Conservation (phyloP, 2,888 invertebrate species). For the Phyllotreta striolata region DNA sequence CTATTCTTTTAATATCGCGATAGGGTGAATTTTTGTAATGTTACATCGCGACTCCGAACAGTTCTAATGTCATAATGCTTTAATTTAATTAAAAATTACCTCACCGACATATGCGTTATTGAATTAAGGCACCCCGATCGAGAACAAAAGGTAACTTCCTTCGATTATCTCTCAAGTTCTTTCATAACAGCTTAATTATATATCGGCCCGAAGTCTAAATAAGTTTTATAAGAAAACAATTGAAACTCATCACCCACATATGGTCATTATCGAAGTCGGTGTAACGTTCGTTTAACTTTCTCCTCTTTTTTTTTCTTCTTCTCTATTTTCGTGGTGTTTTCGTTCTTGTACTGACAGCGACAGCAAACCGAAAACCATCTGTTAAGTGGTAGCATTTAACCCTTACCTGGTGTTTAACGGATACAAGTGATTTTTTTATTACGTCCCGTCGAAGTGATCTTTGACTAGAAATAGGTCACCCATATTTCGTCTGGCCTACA, state of each 20-base stretch:
- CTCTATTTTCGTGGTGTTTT: slow-evolving; percentile 16
- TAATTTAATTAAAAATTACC: slow-evolving; percentile 32
- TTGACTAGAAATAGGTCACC: slow-evolving; percentile 31
- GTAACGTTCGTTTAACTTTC: slow-evolving; percentile 46
- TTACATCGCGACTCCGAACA: too few species aligned
- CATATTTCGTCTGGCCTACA: slow-evolving; percentile 18
- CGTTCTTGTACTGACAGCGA: slow-evolving; percentile 41
- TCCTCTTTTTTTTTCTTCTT: slow-evolving; percentile 45
- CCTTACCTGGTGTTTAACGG: slow-evolving; percentile 43
- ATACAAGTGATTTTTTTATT: slow-evolving; percentile 41
- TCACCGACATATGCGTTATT: slow-evolving; percentile 39
- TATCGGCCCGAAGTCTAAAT: slow-evolving; percentile 49
- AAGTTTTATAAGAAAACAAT: slow-evolving; percentile 53
- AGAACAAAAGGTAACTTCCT: slow-evolving; percentile 41
- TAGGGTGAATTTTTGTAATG: too few species aligned
- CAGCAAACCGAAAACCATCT: slow-evolving; percentile 38
- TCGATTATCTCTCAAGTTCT: slow-evolving; percentile 44
- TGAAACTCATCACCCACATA: slow-evolving; percentile 54
- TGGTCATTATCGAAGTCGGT: slow-evolving; percentile 45
- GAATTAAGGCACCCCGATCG: slow-evolving; percentile 33
- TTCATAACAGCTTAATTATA: slow-evolving; percentile 53
- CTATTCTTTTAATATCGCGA: too few species aligned
- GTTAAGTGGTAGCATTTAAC: slow-evolving; percentile 41
- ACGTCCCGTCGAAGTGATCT: slow-evolving; percentile 23
- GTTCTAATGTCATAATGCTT: slow-evolving; percentile 21